Conservation (phyloP, 2,888 invertebrate species). For the Epirrita christyi region DNA sequence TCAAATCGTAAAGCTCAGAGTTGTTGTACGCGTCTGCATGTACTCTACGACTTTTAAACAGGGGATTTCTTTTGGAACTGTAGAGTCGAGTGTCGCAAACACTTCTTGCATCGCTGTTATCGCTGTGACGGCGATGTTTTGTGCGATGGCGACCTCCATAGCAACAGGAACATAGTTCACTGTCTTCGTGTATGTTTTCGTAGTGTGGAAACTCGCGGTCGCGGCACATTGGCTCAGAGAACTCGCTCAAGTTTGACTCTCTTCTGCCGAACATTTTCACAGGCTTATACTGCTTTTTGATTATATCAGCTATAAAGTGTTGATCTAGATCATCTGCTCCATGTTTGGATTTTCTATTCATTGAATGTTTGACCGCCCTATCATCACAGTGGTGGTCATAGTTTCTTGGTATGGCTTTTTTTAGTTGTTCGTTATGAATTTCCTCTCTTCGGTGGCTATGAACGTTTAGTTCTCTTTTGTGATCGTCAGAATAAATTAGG, state of each 20-base stretch:
- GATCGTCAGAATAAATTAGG: conserved; percentile 33
- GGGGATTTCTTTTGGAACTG: conserved; percentile 52
- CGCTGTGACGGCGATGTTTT: conserved; percentile 32
- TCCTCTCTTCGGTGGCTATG: conserved; percentile 34
- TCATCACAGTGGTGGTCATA: conserved; percentile 40
- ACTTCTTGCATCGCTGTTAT: conserved; percentile 58
- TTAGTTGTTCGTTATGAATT: conserved; percentile 39
- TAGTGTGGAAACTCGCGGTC: conserved; percentile 60
- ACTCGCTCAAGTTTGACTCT: conserved; percentile 66
- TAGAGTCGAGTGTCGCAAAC: conserved; percentile 69
- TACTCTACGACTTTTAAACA: conserved; percentile 45
- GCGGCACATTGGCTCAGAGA: conserved; percentile 72
- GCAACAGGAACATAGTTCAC: conserved; percentile 65
- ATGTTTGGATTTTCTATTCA: conserved; percentile 44
- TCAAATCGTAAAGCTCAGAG: conserved; percentile 65
- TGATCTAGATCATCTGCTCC: conserved; percentile 52
- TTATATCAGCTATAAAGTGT: conserved; percentile 72
- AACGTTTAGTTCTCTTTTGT: conserved; percentile 38
- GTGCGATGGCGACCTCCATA: conserved; percentile 36
- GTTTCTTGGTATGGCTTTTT: conserved; percentile 22
- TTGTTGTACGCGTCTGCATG: conserved; percentile 59
- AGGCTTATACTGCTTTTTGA: conserved; percentile 69
- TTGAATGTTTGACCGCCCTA: conserved; percentile 31
- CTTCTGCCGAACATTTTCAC: conserved; percentile 63
- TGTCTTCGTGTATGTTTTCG: conserved; percentile 52